Evolutionary conservation across 1,140 invertebrate species (phyloP).

Genomic region (Batillaria attramentaria): DNA sequence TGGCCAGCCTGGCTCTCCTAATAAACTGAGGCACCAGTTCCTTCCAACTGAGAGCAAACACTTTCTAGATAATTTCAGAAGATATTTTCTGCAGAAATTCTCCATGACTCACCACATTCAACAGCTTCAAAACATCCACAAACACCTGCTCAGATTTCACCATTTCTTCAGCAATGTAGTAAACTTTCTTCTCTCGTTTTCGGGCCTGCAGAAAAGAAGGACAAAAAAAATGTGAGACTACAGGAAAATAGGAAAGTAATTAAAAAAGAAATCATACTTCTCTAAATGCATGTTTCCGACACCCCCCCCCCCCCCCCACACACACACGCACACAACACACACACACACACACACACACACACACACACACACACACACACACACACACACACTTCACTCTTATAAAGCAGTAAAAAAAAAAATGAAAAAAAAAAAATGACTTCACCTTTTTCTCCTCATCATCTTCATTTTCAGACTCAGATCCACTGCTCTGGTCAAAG

Average conservation of each 20-base stretch:
- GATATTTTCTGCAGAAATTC: neutral
- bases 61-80: neutral
- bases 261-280: neutral
- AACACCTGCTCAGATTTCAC: conserved; percentile 81
- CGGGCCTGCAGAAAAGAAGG: conserved; percentile 44
- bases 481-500: conserved; percentile 37
- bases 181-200: conserved; percentile 66
- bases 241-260: neutral
- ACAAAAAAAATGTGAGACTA: conserved; percentile 22
- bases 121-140: conserved; percentile 80
- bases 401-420: neutral
- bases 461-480: conserved; percentile 49
- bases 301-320: too few relatives aligned
- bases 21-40: neutral
- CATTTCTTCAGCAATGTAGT: conserved; percentile 79
- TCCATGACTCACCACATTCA: conserved; percentile 75
- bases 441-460: conserved; percentile 29
- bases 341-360: neutral
- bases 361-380: neutral
- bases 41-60: neutral
- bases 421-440: neutral
- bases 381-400: neutral
- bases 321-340: neutral
- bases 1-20: too few relatives aligned
- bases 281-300: neutral